Conservation (phyloP, 2,888 invertebrate species). For the Meghimatium bilineatum region DNA sequence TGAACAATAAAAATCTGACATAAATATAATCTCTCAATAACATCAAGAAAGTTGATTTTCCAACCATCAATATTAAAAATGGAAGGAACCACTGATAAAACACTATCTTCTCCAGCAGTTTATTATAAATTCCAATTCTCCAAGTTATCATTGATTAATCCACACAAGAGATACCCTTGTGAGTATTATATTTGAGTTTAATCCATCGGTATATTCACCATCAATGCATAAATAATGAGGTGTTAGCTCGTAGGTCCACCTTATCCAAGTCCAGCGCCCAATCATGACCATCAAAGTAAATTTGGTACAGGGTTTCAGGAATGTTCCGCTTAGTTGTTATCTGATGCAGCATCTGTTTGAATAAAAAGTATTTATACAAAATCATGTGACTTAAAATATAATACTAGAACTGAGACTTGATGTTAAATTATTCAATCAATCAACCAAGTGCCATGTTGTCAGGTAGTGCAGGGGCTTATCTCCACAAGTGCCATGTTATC, state of each 20-base stretch:
- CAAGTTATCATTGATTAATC: no score
- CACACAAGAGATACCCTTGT: no score
- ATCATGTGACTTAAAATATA: no score
- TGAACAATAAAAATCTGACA: no score
- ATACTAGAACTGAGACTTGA: no score
- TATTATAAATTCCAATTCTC: no score
- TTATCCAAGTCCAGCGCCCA: constrained; percentile 50
- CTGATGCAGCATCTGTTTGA: constrained; percentile 46
- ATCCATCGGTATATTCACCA: background rate
- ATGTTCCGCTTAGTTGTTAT: constrained; percentile 39
- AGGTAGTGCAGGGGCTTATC: no score
- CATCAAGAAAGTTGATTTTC: background rate
- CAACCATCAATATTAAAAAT: background rate
- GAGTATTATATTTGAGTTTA: no score
- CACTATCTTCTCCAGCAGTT: background rate
- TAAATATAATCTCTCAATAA: background rate
- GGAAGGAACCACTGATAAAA: background rate
- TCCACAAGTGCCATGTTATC: no score
- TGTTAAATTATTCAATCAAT: no score
- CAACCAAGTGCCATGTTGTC: no score
- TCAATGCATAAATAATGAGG: constrained; percentile 55
- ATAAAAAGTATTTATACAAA: background rate
- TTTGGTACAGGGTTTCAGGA: constrained; percentile 51
- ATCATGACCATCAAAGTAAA: constrained; percentile 53
- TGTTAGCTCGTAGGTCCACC: constrained; percentile 56